Evolutionary conservation across 2,113 vertebrate species (phyloP).

Genomic region (Anhinga anhinga): DNA sequence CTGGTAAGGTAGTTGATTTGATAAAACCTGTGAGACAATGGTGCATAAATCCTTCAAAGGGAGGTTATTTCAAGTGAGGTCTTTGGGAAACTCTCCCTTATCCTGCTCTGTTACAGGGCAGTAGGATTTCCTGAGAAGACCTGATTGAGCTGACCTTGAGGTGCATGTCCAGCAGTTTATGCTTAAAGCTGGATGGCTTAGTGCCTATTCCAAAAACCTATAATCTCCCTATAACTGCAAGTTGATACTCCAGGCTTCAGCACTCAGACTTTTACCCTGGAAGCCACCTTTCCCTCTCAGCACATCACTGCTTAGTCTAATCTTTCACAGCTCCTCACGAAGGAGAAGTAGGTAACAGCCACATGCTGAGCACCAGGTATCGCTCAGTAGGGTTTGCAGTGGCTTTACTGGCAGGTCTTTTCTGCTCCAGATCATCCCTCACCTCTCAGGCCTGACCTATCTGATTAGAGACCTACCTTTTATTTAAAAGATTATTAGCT

Average conservation of each 20-base stretch:
- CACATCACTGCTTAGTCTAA: background rate
- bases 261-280: background rate
- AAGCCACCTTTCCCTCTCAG: background rate
- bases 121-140: background rate
- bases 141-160: background rate
- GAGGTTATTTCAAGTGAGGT: background rate
- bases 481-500: background rate
- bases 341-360: background rate
- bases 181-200: background rate
- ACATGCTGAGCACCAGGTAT: background rate
- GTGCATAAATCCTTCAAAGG: background rate
- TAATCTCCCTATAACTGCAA: background rate
- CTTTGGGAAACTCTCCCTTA: background rate
- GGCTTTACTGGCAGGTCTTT: background rate
- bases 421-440: background rate
- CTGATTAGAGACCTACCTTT: background rate
- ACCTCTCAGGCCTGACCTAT: background rate
- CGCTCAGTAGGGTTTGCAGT: background rate
- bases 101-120: background rate
- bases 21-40: background rate
- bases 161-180: background rate
- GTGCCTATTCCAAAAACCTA: background rate
- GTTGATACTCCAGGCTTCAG: background rate
- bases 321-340: background rate
- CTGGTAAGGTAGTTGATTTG: background rate